phyloP scores from a whole-genome alignment of 2,888 invertebrate species.

The Microplitis manilae region DNA sequence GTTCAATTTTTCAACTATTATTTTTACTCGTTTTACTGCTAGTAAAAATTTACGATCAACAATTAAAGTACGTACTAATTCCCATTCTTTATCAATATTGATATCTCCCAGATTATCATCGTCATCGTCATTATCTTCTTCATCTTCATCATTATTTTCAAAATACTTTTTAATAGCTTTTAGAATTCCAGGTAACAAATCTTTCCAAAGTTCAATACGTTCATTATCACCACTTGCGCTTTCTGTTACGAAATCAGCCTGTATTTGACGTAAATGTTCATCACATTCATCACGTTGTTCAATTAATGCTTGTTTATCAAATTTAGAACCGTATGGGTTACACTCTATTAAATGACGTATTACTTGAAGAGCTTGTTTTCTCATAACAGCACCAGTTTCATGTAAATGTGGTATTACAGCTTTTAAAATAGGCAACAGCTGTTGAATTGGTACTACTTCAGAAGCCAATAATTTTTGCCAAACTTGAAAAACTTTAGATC shows the following conservation, averaged over 20 bases:
- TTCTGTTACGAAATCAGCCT: constrained; percentile 53
- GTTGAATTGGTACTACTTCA: constrained; percentile 83
- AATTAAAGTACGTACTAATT: constrained; percentile 63
- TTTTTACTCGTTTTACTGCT: constrained; percentile 58
- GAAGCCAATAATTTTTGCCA: constrained; percentile 86
- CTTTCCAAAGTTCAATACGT: constrained; percentile 62
- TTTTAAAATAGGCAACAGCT: constrained; percentile 80
- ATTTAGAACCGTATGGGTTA: constrained; percentile 88
- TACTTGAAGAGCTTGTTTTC: constrained; percentile 87
- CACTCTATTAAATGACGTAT: constrained; percentile 84
- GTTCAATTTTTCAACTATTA: constrained; percentile 49
- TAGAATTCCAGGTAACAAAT: constrained; percentile 59
- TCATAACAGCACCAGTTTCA: constrained; percentile 88
- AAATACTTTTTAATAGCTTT: constrained; percentile 57
- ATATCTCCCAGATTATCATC: constrained; percentile 49
- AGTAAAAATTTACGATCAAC: constrained; percentile 58
- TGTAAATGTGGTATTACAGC: constrained; percentile 80
- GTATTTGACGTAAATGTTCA: constrained; percentile 76
- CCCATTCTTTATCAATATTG: constrained; percentile 56
- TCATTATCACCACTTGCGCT: constrained; percentile 61
- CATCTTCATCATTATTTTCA: constrained; percentile 18
- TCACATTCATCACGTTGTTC: constrained; percentile 76
- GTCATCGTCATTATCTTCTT: constrained; percentile 36
- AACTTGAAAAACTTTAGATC: constrained; percentile 87
- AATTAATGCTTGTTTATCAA: constrained; percentile 75